Evolutionary conservation across 1,140 invertebrate genomes (phyloP), one percentile per base, ranked within the genome.

Genomic region (Elymnias hypermnestra): DNA sequence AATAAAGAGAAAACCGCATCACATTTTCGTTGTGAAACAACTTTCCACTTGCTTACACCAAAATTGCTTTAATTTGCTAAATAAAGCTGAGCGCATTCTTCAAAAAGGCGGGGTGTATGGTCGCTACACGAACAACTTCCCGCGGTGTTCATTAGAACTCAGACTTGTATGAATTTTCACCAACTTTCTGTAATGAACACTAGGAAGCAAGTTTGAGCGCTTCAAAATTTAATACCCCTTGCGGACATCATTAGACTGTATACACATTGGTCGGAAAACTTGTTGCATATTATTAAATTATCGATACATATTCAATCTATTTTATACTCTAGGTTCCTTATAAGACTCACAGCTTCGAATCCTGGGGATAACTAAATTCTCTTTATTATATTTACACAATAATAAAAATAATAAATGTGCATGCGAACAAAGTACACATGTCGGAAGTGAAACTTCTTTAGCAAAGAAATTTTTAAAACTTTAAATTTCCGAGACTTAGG

Each of bases 181-280:
- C 68, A 84, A 82, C 77, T 82, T 84, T 83, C 70, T 72, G 65
- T 84, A 82, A 84, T 79, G 76, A 82, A 81, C 74, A 83, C 74
- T 81, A 77, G 77, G 68, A 73, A 68, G 57, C 63, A 78, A 83
- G 77, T 82, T 81, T 69, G 57, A 77, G 63, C 75, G 73, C 70
- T 79, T 79, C 71, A 82, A 74, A 79, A 78, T 79, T 79, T 84
- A 82, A 84, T 79, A 79, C 71, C 52, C 55, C 57, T 49, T 37
- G 59, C 62, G 56, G 68, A 61, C 61, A 61, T 41, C 52, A 44
- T 41, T 40, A 49, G 46, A 41, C 19, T 22, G 22, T 25, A 14
- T 23, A 17, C 42, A 44, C 22, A 36, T 18, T 13, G 40, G n/a
- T n/a, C n/a, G n/a, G n/a, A n/a, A n/a, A n/a, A n/a, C n/a, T n/a